Conservation (phyloP, 2,888 invertebrate species). For the Andrena praecox region DNA sequence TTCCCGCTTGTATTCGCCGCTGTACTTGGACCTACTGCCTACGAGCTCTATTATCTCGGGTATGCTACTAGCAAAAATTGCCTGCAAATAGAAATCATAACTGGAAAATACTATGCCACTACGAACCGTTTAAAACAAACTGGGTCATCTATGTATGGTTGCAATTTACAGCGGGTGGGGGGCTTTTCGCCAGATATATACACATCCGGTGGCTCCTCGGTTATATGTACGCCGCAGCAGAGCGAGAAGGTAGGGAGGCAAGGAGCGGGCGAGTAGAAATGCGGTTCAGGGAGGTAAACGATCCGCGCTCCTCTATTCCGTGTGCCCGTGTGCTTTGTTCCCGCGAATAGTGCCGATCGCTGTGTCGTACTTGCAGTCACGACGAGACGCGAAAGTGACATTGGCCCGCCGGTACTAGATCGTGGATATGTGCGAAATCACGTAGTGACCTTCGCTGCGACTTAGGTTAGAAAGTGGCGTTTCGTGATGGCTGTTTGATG, state of each 20-base stretch:
- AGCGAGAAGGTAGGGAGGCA: conserved; percentile 11
- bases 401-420: background rate
- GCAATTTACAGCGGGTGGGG: conserved; percentile 68
- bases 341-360: conserved; percentile 39
- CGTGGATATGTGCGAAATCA: conserved; percentile 1
- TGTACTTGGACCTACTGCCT: conserved; percentile 99
- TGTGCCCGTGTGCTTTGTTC: conserved; percentile 47
- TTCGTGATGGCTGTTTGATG: background rate
- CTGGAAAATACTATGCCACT: conserved; percentile 76
- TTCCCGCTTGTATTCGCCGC: conserved; percentile 99
- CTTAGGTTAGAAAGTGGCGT: conserved; percentile 19
- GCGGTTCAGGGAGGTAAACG: conserved; percentile 43
- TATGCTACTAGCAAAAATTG: conserved; percentile 99
- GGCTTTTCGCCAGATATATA: conserved; percentile 53
- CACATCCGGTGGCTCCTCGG: conserved; percentile 32
- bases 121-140: conserved; percentile 68
- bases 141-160: conserved; percentile 74
- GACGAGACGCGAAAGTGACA: conserved; percentile 7
- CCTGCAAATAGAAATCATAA: conserved; percentile 92
- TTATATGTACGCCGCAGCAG: conserved; percentile 35
- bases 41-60: conserved; percentile 99
- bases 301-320: conserved; percentile 47
- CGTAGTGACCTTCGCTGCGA: background rate
- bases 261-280: conserved; percentile 23
- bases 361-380: conserved; percentile 27